A percentile compares a stretch with the other conserved stretches of the same genome.
phyloP scores from a whole-genome alignment of 2,797 vertebrate genomes.

The Esox lucius region DNA sequence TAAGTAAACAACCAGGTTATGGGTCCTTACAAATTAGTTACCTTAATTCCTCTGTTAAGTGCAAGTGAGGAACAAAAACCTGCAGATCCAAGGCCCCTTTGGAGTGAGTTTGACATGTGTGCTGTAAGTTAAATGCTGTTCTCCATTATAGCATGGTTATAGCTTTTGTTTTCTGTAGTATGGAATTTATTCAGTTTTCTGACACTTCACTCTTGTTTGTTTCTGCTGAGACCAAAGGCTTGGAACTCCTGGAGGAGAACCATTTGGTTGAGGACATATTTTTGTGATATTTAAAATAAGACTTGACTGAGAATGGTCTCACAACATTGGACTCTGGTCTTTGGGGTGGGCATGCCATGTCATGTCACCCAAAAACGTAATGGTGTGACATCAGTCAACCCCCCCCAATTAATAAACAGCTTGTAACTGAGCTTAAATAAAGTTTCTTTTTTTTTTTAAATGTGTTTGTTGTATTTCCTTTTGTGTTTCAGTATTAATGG shows the following conservation, averaged over 20 bases:
- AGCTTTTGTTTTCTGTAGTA: slow-evolving; percentile 5
- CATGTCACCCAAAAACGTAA: slow-evolving; percentile 40
- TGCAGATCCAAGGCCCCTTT: too few species aligned
- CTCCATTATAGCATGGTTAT: neutral
- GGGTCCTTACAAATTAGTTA: too few species aligned
- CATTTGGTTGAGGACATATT: slow-evolving; percentile 47
- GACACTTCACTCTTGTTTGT: slow-evolving; percentile 50
- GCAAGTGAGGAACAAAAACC: too few species aligned
- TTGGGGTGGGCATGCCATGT: slow-evolving; percentile 35
- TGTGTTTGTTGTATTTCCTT: slow-evolving; percentile 22
- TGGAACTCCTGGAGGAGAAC: slow-evolving; percentile 50
- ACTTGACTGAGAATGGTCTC: slow-evolving; percentile 36
- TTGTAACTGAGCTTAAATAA: slow-evolving; percentile 70
- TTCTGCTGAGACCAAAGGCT: slow-evolving; percentile 67
- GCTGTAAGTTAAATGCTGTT: neutral
- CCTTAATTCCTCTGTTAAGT: too few species aligned
- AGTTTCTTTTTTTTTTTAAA: slow-evolving; percentile 56
- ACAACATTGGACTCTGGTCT: slow-evolving; percentile 39
- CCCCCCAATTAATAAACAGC: slow-evolving; percentile 53
- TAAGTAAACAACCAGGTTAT: too few species aligned
- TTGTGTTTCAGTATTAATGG: neutral
- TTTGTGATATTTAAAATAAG: slow-evolving; percentile 39
- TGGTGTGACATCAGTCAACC: slow-evolving; percentile 32
- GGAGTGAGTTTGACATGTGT: too few species aligned
- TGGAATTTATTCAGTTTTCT: slow-evolving; percentile 32